Percentiles rank a stretch among this genome's conserved stretches.
Conservation (phyloP, 2,113 vertebrate genomes). For the Anguilla japonica region DNA sequence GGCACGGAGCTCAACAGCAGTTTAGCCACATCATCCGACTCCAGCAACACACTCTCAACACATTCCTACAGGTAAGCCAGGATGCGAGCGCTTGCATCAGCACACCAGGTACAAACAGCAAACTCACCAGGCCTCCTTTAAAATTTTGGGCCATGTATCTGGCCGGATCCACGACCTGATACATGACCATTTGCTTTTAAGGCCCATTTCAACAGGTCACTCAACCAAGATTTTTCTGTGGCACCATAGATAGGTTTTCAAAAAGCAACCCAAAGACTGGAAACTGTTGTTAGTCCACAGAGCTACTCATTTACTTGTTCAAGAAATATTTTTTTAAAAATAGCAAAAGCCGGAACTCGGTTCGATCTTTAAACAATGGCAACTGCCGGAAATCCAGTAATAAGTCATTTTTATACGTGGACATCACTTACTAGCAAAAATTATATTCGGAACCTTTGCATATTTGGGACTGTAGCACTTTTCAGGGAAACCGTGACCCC, state of each 20-base stretch:
- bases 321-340: too few relatives aligned
- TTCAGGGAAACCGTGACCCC: too few relatives aligned
- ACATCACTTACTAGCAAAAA: too few relatives aligned
- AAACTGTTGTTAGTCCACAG: too few relatives aligned
- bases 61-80: background rate
- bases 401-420: too few relatives aligned
- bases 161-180: background rate
- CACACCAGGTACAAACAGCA: background rate
- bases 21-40: background rate
- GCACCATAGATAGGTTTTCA: background rate
- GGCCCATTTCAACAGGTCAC: background rate
- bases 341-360: too few relatives aligned
- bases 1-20: background rate
- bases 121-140: background rate
- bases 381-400: too few relatives aligned
- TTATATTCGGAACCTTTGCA: too few relatives aligned
- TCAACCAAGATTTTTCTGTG: background rate
- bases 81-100: background rate
- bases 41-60: background rate
- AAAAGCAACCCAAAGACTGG: background rate
- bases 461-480: too few relatives aligned
- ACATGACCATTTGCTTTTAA: too few relatives aligned
- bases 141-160: background rate
- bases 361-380: too few relatives aligned
- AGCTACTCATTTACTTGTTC: too few relatives aligned